Conservation (phyloP, 1,140 invertebrate genomes). For the Chrysomallon squamiferum region DNA sequence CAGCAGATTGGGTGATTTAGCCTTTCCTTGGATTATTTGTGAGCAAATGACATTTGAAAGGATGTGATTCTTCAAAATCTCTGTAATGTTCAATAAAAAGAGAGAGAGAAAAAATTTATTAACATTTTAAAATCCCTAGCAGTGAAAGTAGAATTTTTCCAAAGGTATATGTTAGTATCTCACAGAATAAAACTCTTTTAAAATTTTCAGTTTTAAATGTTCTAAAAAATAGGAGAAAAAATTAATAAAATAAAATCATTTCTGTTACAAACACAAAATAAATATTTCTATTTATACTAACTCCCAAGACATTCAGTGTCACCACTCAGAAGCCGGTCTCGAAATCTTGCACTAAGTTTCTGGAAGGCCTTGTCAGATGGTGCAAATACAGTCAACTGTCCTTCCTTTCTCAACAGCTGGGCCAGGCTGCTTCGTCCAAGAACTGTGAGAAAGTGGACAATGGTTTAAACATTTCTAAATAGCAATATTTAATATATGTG, state of each 20-base stretch:
- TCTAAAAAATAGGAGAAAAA: too few species aligned
- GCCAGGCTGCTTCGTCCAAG: constrained; percentile 58
- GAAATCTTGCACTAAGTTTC: constrained; percentile 57
- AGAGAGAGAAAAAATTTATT: not conserved
- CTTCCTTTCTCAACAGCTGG: constrained; percentile 59
- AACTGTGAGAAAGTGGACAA: constrained; percentile 46
- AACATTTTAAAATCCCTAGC: not conserved
- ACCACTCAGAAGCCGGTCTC: constrained; percentile 54
- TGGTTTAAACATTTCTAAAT: not conserved
- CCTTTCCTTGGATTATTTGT: constrained; percentile 65
- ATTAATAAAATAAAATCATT: too few species aligned
- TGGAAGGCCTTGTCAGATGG: constrained; percentile 60
- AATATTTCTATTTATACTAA: too few species aligned
- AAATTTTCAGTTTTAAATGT: too few species aligned
- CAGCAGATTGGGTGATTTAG: constrained; percentile 67
- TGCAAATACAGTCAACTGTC: constrained; percentile 67
- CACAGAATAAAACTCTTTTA: too few species aligned
- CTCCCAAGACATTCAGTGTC: constrained; percentile 43
- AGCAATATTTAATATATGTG: not conserved
- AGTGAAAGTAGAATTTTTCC: not conserved
- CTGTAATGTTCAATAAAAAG: constrained; percentile 51
- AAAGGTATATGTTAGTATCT: not conserved
- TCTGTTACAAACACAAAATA: too few species aligned
- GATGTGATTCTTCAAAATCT: constrained; percentile 72
- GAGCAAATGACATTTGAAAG: constrained; percentile 74